Evolutionary conservation across 2,797 vertebrate species (phyloP), one percentile per base, ranked within the genome.

Genomic region (Calcarius lapponicus): DNA sequence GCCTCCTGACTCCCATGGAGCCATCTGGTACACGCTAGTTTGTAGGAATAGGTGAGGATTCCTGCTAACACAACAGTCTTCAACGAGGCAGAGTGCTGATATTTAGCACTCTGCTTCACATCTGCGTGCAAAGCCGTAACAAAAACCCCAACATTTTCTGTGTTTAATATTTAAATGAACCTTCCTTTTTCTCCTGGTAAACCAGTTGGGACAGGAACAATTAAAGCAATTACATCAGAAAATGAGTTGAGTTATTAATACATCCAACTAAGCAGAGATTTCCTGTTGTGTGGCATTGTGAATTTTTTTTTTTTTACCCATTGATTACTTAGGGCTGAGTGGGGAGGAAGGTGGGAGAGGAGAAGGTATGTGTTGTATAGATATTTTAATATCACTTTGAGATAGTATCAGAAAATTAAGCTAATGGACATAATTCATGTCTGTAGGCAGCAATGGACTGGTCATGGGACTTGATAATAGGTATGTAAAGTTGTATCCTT

Each of bases 1-100:
- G 97, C 96, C 97, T 98, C 97, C 96, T 92, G 96, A 97, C 97
- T 97, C 96, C 96, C 94, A 91, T 97, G 97, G 94, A 97, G 91
- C 97, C 98, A 97, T 98, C 97, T 98, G 98, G 96, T 96, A 91
- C 76, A 60, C 0, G 91, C 89, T 92, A 85, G 64, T 95, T 96
- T 95, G 92, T 93, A 93, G 72, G 95, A 94, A 97, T 96, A 96
- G 97, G 96, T 97, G 96, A 97, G 96, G 96, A 92, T 96, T 96
- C 81, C 97, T 97, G 97, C 95, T 97, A 97, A 96, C 84, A 92
- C 79, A 97, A 88, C 96, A 86, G 94, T 95, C 97, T 97, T 97
- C 89, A 87, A 87, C 93, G 83, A 94, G 70, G 95, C 91, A 92
- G 93, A 88, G 88, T 92, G 92, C 93, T 97, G 94, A 97, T 96